A percentile compares a stretch with the other conserved stretches of the same genome.
These are phyloP conservation scores for Sinopyrophorus schimmeli DNA, from an alignment of 2,888 invertebrate genomes.

Conservation along the genomic window DNA sequence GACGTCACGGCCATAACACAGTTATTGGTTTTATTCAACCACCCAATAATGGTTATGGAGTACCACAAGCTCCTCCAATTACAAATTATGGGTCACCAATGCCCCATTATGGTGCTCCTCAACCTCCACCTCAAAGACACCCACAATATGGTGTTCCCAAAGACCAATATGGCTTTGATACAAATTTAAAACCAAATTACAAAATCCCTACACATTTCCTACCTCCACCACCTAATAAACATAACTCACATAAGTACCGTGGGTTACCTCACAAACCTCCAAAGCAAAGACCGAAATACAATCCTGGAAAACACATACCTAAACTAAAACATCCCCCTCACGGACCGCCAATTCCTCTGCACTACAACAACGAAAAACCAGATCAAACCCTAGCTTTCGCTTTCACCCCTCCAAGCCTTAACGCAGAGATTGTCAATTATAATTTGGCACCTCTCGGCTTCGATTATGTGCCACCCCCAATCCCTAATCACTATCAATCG, in stretches of 20 bases:
- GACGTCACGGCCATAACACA: slow-evolving; percentile 41
- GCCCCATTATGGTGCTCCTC: slow-evolving; percentile 29
- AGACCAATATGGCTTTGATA: slow-evolving; percentile 17
- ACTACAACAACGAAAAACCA: slow-evolving; percentile 28
- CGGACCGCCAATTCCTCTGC: slow-evolving; percentile 36
- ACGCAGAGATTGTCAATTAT: neutral
- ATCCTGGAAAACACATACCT: slow-evolving; percentile 17
- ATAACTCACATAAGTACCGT: slow-evolving; percentile 17
- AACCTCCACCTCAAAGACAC: slow-evolving; percentile 7
- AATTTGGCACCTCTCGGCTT: neutral
- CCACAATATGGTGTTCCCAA: slow-evolving; percentile 7
- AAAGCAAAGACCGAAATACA: slow-evolving; percentile 3
- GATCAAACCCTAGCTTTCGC: neutral
- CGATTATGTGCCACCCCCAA: neutral
- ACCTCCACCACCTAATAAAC: slow-evolving; percentile 18
- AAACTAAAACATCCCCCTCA: slow-evolving; percentile 5
- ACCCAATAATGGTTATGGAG: slow-evolving; percentile 12
- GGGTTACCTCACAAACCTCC: slow-evolving; percentile 3
- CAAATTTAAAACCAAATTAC: slow-evolving; percentile 24
- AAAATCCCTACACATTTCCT: slow-evolving; percentile 24
- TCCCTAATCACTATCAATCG: neutral
- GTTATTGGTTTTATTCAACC: slow-evolving; percentile 45
- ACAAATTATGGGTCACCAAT: slow-evolving; percentile 20
- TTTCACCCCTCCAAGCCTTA: neutral
- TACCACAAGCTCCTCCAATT: slow-evolving; percentile 1